Percentiles rank a stretch among this genome's conserved stretches.
Conservation (phyloP, 2,113 vertebrate genomes). For the Lampris megalopsis region DNA sequence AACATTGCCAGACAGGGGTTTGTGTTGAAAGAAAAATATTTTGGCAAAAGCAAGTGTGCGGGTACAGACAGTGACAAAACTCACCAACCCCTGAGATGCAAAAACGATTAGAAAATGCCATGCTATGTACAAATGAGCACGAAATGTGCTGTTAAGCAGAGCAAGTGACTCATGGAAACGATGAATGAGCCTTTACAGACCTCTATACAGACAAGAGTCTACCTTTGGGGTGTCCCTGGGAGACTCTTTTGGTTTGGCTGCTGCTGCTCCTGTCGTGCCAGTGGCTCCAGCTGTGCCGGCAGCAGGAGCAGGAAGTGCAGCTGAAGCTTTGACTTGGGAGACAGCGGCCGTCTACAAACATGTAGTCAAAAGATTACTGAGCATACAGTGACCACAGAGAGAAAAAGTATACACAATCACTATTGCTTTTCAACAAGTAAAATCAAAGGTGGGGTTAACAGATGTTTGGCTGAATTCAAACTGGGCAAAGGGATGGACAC, state of each 20-base stretch:
- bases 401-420: slow-evolving; percentile 8
- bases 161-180: not conserved
- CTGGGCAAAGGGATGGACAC: not conserved
- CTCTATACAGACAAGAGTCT: slow-evolving; percentile 26
- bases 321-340: slow-evolving; percentile 52
- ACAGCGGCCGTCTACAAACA: slow-evolving; percentile 64
- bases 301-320: slow-evolving; percentile 32
- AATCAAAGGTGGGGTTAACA: not conserved
- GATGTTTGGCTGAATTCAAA: slow-evolving; percentile 18
- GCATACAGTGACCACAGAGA: slow-evolving; percentile 11
- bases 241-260: slow-evolving; percentile 53
- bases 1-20: not conserved
- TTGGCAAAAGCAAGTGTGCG: not conserved
- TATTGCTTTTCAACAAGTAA: not conserved
- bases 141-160: slow-evolving; percentile 5
- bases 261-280: not conserved
- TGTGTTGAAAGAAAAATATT: not conserved
- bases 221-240: slow-evolving; percentile 66
- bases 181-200: not conserved
- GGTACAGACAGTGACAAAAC: not conserved
- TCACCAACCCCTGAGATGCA: not conserved
- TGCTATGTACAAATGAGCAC: not conserved
- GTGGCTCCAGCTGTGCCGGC: slow-evolving; percentile 20
- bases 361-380: slow-evolving; percentile 37
- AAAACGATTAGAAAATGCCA: slow-evolving; percentile 3